Percentiles rank a stretch among this genome's conserved stretches.
Evolutionary conservation across 2,113 vertebrate genomes (phyloP).

Genomic region (Varanus salvator): DNA sequence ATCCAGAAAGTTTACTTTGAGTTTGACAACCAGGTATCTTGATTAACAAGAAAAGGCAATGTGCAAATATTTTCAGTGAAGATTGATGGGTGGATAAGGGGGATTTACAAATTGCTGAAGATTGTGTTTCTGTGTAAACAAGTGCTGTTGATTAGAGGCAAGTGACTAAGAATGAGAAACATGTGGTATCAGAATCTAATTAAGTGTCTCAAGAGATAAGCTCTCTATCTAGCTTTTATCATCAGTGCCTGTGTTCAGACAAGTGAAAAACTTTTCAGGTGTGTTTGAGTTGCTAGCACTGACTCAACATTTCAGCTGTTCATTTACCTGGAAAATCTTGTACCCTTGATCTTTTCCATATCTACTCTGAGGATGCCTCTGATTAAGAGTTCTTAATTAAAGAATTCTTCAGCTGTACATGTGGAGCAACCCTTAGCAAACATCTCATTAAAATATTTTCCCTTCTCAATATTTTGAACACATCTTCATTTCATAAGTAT

Average conservation of each 20-base stretch:
- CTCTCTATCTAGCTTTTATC: conserved; percentile 18
- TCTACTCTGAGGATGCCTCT: conserved; percentile 15
- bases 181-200: conserved; percentile 53
- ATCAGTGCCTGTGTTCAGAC: conserved; percentile 48
- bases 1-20: conserved; percentile 7
- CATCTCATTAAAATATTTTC: conserved; percentile 44
- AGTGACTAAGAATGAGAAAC: conserved; percentile 42
- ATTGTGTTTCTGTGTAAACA: conserved; percentile 62
- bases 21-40: conserved; percentile 31
- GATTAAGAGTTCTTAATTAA: background rate
- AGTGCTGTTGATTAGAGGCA: conserved; percentile 58
- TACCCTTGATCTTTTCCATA: background rate
- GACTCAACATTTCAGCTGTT: background rate
- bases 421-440: background rate
- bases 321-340: conserved; percentile 24
- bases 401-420: background rate
- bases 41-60: conserved; percentile 14
- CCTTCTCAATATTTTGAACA: background rate
- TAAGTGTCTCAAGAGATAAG: conserved; percentile 48
- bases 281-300: conserved; percentile 37
- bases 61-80: background rate
- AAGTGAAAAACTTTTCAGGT: conserved; percentile 55
- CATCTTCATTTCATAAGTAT: background rate
- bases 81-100: conserved; percentile 38
- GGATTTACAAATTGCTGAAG: conserved; percentile 52